Evolutionary conservation across 2,888 invertebrate genomes (phyloP).

Genomic region (Spisula solida): DNA sequence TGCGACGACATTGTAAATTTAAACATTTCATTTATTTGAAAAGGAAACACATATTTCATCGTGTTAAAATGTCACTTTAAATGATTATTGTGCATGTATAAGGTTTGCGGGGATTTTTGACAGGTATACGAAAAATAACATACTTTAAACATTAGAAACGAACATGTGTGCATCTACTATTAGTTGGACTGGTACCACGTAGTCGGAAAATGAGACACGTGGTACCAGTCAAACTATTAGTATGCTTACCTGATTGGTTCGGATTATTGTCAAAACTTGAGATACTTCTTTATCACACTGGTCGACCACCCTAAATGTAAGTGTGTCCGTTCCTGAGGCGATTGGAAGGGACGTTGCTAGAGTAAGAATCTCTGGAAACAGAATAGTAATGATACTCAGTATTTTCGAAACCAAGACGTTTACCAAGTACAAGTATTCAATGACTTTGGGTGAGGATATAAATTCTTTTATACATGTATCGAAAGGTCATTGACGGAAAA

Average conservation of each 20-base stretch:
- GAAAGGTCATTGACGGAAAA: no score
- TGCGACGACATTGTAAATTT: no score
- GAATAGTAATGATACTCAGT: background rate
- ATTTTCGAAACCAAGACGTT: background rate
- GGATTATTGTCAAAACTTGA: slow-evolving; percentile 46
- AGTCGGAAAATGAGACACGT: no score
- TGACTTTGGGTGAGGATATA: no score
- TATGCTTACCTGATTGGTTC: slow-evolving; percentile 51
- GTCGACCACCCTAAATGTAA: slow-evolving; percentile 48
- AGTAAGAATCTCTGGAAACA: slow-evolving; percentile 34
- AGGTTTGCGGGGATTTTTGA: background rate
- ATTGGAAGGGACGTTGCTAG: slow-evolving; percentile 1
- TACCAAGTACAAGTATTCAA: no score
- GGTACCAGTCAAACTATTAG: no score
- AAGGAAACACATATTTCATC: no score
- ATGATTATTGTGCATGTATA: background rate
- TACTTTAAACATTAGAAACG: background rate
- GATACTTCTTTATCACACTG: slow-evolving; percentile 50
- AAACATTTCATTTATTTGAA: no score
- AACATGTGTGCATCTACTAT: background rate
- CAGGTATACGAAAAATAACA: background rate
- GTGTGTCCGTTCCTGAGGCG: background rate
- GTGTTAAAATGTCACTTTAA: no score
- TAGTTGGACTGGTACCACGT: no score
- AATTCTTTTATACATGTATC: no score